phyloP scores from a whole-genome alignment of 2,113 vertebrate genomes.

The Hippocampus guttulatus region DNA sequence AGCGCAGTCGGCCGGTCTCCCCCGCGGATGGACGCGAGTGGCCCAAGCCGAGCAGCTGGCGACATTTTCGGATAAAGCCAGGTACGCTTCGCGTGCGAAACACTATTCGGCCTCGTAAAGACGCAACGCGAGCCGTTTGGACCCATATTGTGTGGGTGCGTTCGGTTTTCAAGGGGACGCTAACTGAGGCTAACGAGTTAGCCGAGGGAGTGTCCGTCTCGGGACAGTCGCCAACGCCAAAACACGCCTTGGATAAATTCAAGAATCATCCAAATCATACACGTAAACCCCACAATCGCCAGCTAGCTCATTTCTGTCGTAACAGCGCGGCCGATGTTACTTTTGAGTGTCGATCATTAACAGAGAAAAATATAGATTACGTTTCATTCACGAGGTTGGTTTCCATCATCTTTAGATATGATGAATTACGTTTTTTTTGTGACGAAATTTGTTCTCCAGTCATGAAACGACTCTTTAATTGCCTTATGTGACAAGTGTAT shows the following conservation, averaged over 20 bases:
- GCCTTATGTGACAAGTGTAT: not conserved
- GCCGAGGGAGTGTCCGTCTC: conserved; percentile 45
- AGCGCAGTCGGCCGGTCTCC: not conserved
- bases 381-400: not conserved
- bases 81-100: conserved; percentile 9
- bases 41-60: conserved; percentile 28
- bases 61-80: conserved; percentile 8
- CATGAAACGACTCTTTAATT: not conserved
- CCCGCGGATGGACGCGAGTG: conserved; percentile 28
- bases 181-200: conserved; percentile 40
- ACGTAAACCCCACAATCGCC: not conserved
- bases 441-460: not conserved
- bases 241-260: not conserved
- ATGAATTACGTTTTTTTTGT: not conserved
- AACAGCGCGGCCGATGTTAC: not conserved
- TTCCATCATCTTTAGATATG: not conserved
- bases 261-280: not conserved
- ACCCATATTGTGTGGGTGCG: not conserved
- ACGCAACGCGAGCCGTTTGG: not conserved
- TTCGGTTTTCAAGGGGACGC: not conserved
- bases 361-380: not conserved
- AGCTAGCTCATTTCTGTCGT: not conserved
- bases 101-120: not conserved
- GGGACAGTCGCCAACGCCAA: conserved; percentile 18
- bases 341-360: not conserved